Evolutionary conservation across 2,888 invertebrate species (phyloP), one percentile per base, ranked within the genome.

Genomic region (Allolobophora icterica): DNA sequence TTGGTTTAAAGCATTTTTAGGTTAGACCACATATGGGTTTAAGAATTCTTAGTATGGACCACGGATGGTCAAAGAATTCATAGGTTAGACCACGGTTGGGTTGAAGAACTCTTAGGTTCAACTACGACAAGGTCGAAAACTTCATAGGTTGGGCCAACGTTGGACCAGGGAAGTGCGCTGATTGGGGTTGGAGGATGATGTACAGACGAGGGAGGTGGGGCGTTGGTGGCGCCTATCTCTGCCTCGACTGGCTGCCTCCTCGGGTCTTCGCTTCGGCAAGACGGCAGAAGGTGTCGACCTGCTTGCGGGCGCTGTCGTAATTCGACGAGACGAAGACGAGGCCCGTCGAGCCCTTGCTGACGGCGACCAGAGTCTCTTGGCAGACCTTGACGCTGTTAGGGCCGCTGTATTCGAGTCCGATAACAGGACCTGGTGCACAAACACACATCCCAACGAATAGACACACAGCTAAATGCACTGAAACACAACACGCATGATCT

Each of bases 341-440:
- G 2, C 95, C 95, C 2, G 95, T 95, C 13, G 95, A 94, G 30
- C 95, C 95, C 89, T 94, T 93, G 91, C 93, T 93, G 42, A 94
- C 93, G 24, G 93, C 93, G 33, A 94, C 94, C 15, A 94, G 94
- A 4, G 94, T 94, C 58, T 95, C 93, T 92, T 95, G 95, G 93
- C 95, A 95, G 24, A 92, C 91, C 89, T 93, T 93, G 71, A 95
- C 94, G 91, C 94, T 94, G 42, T 94, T 94, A 3, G 94, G 94
- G 8, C 96, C 96, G 92, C 94, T 94, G 93, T 94, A 95, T 92
- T 96, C 95, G 90, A 96, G 92, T 58, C 96, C 95, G 90, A 96
- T 95, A 91, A 96, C 95, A 34, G 94, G 94, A 90, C 96, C 96
- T 95, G 93, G 35, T 15, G n/a, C 15, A 45, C 0, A 24, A 95